phyloP scores from a whole-genome alignment of 2,888 invertebrate species.

The Cosmia pyralina region DNA sequence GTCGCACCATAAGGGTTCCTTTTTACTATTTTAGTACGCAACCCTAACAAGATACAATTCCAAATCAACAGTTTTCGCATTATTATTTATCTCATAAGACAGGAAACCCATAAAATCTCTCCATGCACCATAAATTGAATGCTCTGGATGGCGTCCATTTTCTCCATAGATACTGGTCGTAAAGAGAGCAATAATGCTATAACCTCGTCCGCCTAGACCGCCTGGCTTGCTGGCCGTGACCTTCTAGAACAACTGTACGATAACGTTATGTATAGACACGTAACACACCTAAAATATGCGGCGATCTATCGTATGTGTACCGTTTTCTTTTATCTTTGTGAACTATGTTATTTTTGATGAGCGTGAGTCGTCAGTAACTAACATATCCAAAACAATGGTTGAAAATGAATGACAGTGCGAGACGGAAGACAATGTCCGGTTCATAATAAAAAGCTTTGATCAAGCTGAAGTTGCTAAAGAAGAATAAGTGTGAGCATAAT shows the following conservation, averaged over 20 bases:
- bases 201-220: slow-evolving; percentile 46
- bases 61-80: background rate
- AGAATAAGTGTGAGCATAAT: background rate
- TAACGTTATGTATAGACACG: slow-evolving; percentile 19
- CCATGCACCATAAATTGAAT: slow-evolving; percentile 35
- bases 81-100: background rate
- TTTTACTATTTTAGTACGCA: too few relatives aligned
- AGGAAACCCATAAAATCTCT: slow-evolving; percentile 13
- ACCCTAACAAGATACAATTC: background rate
- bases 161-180: slow-evolving; percentile 20
- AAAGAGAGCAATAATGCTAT: slow-evolving; percentile 29
- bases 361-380: background rate
- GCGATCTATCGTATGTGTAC: background rate
- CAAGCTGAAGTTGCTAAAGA: background rate
- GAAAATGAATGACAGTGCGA: background rate
- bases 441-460: slow-evolving; percentile 3
- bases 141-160: slow-evolving; percentile 30
- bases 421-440: background rate
- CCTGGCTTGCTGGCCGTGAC: slow-evolving; percentile 42
- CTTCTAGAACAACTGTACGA: slow-evolving; percentile 37
- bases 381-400: slow-evolving; percentile 15
- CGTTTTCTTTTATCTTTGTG: slow-evolving; percentile 17
- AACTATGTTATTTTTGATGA: slow-evolving; percentile 10
- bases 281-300: slow-evolving; percentile 27
- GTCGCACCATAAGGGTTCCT: too few relatives aligned